phyloP scores from a whole-genome alignment of 2,113 vertebrate genomes.

The Oreotrochilus melanogaster region DNA sequence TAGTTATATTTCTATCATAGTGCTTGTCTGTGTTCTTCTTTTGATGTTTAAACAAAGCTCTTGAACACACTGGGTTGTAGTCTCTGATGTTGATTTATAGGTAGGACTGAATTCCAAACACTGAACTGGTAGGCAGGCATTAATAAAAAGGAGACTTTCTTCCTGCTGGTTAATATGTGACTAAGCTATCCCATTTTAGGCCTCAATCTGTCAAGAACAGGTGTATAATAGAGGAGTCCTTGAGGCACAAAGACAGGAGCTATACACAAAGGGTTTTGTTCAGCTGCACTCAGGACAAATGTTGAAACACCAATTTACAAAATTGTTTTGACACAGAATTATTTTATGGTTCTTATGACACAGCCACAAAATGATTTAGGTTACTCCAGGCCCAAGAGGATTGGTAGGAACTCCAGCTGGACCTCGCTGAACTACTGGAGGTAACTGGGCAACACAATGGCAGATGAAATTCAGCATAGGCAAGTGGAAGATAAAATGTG shows the following conservation, averaged over 20 bases:
- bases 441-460: constrained; percentile 41
- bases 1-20: constrained; percentile 84
- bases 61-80: constrained; percentile 82
- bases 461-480: constrained; percentile 46
- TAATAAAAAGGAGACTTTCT: constrained; percentile 76
- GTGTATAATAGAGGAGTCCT: constrained; percentile 70
- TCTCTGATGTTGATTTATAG: constrained; percentile 86
- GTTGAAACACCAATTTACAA: constrained; percentile 59
- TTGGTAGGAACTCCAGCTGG: constrained; percentile 29
- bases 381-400: constrained; percentile 11
- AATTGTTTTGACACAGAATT: constrained; percentile 70
- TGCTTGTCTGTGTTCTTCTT: constrained; percentile 79
- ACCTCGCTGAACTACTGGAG: constrained; percentile 17
- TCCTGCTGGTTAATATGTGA: constrained; percentile 80
- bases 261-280: constrained; percentile 67
- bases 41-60: constrained; percentile 89
- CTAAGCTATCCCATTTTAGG: constrained; percentile 72
- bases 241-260: constrained; percentile 72
- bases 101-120: constrained; percentile 84
- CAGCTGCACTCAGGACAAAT: constrained; percentile 52
- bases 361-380: constrained; percentile 32
- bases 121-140: constrained; percentile 76
- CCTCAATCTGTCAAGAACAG: constrained; percentile 82
- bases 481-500: background rate
- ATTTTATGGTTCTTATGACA: constrained; percentile 63